Conservation (phyloP, 2,888 invertebrate species). For the Eupithecia inturbata region DNA sequence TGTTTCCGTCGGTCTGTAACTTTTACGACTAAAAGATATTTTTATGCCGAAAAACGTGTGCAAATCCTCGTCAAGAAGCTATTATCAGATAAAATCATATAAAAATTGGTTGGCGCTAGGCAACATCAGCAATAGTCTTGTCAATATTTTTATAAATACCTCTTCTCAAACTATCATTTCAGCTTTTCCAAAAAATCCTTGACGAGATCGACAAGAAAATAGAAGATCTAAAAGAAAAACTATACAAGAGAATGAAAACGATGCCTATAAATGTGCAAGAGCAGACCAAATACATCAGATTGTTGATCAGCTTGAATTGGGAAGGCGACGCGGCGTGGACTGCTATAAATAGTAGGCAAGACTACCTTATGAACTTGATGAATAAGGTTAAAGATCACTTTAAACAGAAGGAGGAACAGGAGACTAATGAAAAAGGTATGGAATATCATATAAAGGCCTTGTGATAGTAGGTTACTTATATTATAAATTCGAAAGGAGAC, state of each 20-base stretch:
- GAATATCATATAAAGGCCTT: neutral
- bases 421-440: slow-evolving; percentile 72
- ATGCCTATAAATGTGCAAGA: slow-evolving; percentile 97
- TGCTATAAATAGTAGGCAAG: slow-evolving; percentile 93
- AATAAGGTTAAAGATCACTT: slow-evolving; percentile 87
- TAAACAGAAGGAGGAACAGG: slow-evolving; percentile 80
- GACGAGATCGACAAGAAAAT: slow-evolving; percentile 96
- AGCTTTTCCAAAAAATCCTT: slow-evolving; percentile 94
- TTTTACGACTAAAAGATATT: neutral
- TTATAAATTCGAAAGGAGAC: no score
- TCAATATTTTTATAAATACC: neutral
- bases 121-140: neutral
- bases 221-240: slow-evolving; percentile 89
- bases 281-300: slow-evolving; percentile 96
- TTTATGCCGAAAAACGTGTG: neutral
- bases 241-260: slow-evolving; percentile 92
- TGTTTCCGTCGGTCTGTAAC: neutral
- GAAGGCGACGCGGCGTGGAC: slow-evolving; percentile 98
- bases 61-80: neutral
- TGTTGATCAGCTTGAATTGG: slow-evolving; percentile 79
- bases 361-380: slow-evolving; percentile 89
- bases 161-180: no score
- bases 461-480: no score
- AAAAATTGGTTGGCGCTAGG: neutral
- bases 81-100: neutral